phyloP scores from a whole-genome alignment of 2,797 vertebrate species.

The Melanotaenia boesemani region DNA sequence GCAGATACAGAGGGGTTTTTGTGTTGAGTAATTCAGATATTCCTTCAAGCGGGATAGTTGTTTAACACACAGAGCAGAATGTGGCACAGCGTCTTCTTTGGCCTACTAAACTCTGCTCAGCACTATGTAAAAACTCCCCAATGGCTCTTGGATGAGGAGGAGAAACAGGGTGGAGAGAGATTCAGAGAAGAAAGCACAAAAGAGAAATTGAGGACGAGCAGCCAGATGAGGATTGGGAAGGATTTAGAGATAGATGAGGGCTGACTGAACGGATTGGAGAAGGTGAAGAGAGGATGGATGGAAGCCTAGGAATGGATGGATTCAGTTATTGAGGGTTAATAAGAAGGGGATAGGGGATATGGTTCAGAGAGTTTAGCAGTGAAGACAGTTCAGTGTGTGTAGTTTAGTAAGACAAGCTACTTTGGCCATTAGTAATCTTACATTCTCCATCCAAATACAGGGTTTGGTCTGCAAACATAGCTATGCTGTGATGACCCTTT shows the following conservation, averaged over 20 bases:
- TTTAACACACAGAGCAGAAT: constrained; percentile 72
- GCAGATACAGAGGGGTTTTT: constrained; percentile 57
- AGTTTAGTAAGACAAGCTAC: constrained; percentile 26
- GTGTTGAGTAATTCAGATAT: constrained; percentile 75
- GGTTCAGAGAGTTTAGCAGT: constrained; percentile 26
- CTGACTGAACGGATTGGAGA: constrained; percentile 67
- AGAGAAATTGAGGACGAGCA: constrained; percentile 70
- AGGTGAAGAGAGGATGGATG: constrained; percentile 66
- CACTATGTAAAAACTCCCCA: constrained; percentile 74
- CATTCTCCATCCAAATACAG: constrained; percentile 20
- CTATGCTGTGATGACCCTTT: constrained; percentile 34
- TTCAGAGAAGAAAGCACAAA: constrained; percentile 37
- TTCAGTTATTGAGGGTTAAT: constrained; percentile 63
- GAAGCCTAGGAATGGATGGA: constrained; percentile 63
- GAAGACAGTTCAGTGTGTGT: constrained; percentile 22
- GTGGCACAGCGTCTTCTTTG: constrained; percentile 73
- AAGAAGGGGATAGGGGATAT: constrained; percentile 10
- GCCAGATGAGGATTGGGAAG: constrained; percentile 73
- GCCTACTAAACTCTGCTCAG: constrained; percentile 81
- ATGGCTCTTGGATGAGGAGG: constrained; percentile 57
- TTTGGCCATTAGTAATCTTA: constrained; percentile 25
- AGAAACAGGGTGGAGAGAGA: constrained; percentile 45
- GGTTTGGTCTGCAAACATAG: constrained; percentile 1
- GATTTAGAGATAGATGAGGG: constrained; percentile 74
- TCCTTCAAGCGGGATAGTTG: constrained; percentile 69